Base-by-base conservation (phyloP, 1,140 invertebrate species). In the Lepeophtheirus salmonis region DNA sequence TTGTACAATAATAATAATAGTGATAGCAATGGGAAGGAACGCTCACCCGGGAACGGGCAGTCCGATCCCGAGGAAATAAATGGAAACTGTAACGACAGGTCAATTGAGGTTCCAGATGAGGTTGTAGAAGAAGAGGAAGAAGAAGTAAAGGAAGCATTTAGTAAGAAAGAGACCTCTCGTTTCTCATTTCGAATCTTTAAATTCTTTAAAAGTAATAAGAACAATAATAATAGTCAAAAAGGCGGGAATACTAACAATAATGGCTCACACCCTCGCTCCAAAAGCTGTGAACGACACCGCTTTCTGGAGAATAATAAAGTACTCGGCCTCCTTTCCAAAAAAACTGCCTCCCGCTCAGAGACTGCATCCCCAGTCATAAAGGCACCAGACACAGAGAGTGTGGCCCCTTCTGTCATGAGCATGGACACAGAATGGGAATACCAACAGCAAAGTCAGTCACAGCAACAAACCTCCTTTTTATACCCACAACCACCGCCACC, bases 391-490 rank as follows among this genome's bases (percentile, higher is more conserved):
- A 21, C 24, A 17, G 18, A 12, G 10, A n/a, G 10, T 14, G 24
- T 17, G 16, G 16, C 24, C 4, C 56, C 59, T 10, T 61, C 59
- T 20, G 14, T 26, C 18, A 18, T 61, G 17, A 61, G 59, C 21
- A 20, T 52, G 13, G 18, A 48, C 14, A 61, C 59, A 16, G 59
- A 61, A 30, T 61, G 59, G 59, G 59, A 61, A 24, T 60, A 20
- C 16, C 22, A 57, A 41, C 56, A 41, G 23, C 56, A 30, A 18
- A n/a, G 21, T 30, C 23, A 41, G n/a, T n/a, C 17, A 30, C 23
- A 57, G 13, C 23, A 23, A 24, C n/a, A 25, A 23, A n/a, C 14
- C 12, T 23, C 10, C 3, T 21, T 6, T 17, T 10, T 25, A 6
- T 14, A 12, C 18, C 12, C 18, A 4, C 3, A 26, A 4, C 6